These are phyloP conservation scores for Onthophagus taurus DNA, from an alignment of 1,140 invertebrate species.

Conservation along the genomic window DNA sequence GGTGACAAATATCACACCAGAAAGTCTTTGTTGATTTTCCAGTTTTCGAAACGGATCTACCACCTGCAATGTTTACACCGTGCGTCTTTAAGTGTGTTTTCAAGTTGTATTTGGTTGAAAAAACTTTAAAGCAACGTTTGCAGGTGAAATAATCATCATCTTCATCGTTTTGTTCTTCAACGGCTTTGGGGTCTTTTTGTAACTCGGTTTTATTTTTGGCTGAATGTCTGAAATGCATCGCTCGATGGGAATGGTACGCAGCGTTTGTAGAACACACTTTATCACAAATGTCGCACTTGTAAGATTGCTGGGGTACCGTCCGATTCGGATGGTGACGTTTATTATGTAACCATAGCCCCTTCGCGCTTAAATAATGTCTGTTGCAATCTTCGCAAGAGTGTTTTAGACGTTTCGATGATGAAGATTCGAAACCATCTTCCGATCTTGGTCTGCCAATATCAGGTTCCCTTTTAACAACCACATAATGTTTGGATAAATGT, in stretches of 20 bases:
- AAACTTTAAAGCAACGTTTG: slow-evolving; percentile 34
- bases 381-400: slow-evolving; percentile 23
- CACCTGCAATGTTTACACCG: slow-evolving; percentile 20
- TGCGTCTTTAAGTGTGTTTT: slow-evolving; percentile 32
- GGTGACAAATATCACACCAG: slow-evolving; percentile 27
- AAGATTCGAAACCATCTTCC: too few species aligned
- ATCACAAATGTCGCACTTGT: slow-evolving; percentile 27
- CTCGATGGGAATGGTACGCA: slow-evolving; percentile 24
- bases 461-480: too few species aligned
- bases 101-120: slow-evolving; percentile 27
- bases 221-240: slow-evolving; percentile 21
- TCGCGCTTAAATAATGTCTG: slow-evolving; percentile 22
- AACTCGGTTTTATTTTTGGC: not conserved
- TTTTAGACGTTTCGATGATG: too few species aligned
- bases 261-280: slow-evolving; percentile 25
- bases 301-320: slow-evolving; percentile 6
- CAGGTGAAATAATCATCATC: slow-evolving; percentile 31
- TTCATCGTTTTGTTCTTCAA: too few species aligned
- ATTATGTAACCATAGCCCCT: slow-evolving; percentile 28
- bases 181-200: slow-evolving; percentile 7
- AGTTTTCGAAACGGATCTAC: slow-evolving; percentile 9
- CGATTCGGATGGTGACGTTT: slow-evolving; percentile 20
- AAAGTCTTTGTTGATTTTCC: slow-evolving; percentile 21
- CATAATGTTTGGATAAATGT: too few species aligned
- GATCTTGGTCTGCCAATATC: too few species aligned